Base-by-base conservation (phyloP, 2,888 invertebrate genomes). In the Bruchidius siliquastri region DNA sequence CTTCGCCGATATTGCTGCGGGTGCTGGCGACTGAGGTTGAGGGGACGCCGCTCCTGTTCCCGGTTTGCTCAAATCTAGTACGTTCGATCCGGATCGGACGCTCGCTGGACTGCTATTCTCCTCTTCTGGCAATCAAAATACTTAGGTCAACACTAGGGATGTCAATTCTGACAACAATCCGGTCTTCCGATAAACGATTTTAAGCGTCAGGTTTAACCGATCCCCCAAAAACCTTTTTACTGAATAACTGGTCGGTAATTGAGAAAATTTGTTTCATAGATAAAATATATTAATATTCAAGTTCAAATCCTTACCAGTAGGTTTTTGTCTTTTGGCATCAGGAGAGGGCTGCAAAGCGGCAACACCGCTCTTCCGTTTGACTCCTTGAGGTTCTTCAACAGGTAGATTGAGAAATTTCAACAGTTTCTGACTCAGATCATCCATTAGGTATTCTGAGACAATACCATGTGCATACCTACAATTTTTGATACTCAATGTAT, bases 361-460 rank as follows among this genome's bases (percentile, higher is more conserved):
- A 20, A 71, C 76, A 76, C 67, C 82, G 80, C 82, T 87, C 80
- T 76, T 89, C 88, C 86, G 79, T 86, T 92, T 92, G 67, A 91
- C 84, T 82, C 90, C 90, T 71, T 87, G 87, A 32, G 74, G 69
- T 20, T 72, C 49, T 70, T 92, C 91, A 76, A 90, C 89, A 70
- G 91, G 90, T 72, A 94, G 88, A 79, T 92, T 90, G 77, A 95
- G 89, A 83, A 89, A 88, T 73, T 90, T 89, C 72, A 90, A 89
- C 72, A 96, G 87, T 81, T 90, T 89, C 73, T 89, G 89, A 72
- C 90, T 88, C 72, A 95, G 84, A 77, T 92, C 92, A 69, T 92
- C 90, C 81, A 91, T 89, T 32, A 96, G 87, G 84, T 96, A 96
- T 81, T 94, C 93, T 0, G 93, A 93, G 70, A 96, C 88, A 76